Conservation (phyloP, 2,113 vertebrate genomes). For the Boulengeromyrus knoepffleri region DNA sequence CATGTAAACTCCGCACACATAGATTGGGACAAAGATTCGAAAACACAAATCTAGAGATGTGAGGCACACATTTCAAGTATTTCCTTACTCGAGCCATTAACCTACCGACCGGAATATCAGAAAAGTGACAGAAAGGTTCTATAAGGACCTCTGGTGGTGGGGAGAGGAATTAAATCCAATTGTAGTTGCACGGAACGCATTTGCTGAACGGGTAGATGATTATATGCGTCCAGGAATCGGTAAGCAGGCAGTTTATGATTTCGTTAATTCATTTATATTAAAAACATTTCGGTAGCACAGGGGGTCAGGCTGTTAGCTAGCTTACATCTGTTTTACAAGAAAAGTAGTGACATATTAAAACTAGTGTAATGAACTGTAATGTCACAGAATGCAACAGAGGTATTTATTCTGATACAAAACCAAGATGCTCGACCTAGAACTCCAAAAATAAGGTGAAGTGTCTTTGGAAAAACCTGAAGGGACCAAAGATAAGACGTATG, state of each 20-base stretch:
- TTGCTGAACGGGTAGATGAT: not conserved
- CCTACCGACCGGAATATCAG: not conserved
- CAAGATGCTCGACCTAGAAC: not conserved
- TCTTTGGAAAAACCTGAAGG: not conserved
- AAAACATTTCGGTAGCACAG: not conserved
- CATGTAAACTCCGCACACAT: not conserved
- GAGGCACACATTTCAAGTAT: not conserved
- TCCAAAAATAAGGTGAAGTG: not conserved
- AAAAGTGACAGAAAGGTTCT: not conserved
- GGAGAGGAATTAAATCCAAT: not conserved
- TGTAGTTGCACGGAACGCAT: not conserved
- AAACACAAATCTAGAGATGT: not conserved
- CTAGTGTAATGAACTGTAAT: not conserved
- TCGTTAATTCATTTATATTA: not conserved
- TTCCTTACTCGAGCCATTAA: not conserved
- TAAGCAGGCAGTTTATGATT: not conserved
- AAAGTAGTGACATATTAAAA: not conserved
- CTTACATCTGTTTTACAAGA: not conserved
- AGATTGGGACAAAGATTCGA: not conserved
- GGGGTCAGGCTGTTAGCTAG: not conserved
- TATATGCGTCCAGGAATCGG: not conserved
- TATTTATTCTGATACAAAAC: not conserved
- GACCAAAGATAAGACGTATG: not conserved
- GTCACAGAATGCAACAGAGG: not conserved
- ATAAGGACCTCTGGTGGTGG: not conserved